Base-by-base conservation (phyloP, 2,113 vertebrate species). In the Cololabis saira region DNA sequence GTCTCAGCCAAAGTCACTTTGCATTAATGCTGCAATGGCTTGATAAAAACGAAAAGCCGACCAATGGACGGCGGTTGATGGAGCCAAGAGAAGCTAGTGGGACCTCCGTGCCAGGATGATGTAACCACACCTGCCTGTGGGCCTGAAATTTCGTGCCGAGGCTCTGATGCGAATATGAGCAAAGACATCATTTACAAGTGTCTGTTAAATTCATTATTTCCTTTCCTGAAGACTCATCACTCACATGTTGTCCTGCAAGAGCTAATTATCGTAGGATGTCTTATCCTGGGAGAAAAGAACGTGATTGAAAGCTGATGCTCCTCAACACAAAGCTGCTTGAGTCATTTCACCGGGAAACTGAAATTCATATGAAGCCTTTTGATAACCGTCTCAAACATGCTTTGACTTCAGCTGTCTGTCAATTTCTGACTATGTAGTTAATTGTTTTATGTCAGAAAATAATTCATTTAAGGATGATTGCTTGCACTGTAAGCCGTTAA, bases 1-100 rank as follows among this genome's bases (percentile, higher is more conserved):
- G 83, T 80, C 41, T 27, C 77, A 62, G 78, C 60, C 74, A 47
- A 27, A 81, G 87, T 93, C 90, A 89, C 81, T 89, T 85, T 86
- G 84, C 81, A 89, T 92, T 92, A 91, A 76, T 70, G 78, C 82
- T 74, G 49, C 60, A 12, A 64, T 18, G 59, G 59, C 74, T 87
- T 82, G 79, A 82, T 24, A 27, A 53, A 88, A 87, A 77, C 75
- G 80, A 72, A 57, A 70, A 69, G 48, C 63, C 48, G 64, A 82
- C 83, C 78, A 86, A 76, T 77, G 21, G 59, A 58, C 43, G 76
- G 52, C 56, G 71, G 71, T 14, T 30, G 73, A 85, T 19, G 17
- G 49, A 81, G 74, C 71, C 75, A 80, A 87, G 80, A 74, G 61
- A n/a, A 87, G 76, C 82, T 30, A 41, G 58, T 55, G 49, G 72